phyloP scores from a whole-genome alignment of 2,888 invertebrate genomes.

The Lepas anatifera region DNA sequence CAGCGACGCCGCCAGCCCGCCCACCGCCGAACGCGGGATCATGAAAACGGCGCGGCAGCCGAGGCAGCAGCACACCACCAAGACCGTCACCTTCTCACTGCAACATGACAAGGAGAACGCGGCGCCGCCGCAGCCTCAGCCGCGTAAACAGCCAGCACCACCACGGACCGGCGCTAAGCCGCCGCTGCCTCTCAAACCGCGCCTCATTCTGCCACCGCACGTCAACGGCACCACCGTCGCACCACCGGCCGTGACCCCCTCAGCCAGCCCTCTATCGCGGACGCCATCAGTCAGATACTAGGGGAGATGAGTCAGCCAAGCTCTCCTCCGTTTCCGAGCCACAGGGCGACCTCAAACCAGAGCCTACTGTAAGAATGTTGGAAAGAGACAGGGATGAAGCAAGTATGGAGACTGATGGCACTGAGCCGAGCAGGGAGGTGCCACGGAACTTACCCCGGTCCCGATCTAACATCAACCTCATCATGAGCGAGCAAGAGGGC shows the following conservation, averaged over 20 bases:
- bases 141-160: background rate
- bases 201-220: slow-evolving; percentile 11
- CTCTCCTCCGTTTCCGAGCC: too few relatives aligned
- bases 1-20: slow-evolving; percentile 2
- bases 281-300: slow-evolving; percentile 28
- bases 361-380: too few relatives aligned
- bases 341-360: too few relatives aligned
- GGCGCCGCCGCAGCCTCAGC: background rate
- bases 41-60: slow-evolving; percentile 7
- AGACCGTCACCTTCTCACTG: slow-evolving; percentile 6
- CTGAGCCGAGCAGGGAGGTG: background rate
- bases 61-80: slow-evolving; percentile 3
- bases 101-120: background rate
- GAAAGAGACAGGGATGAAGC: too few relatives aligned
- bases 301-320: too few relatives aligned
- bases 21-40: slow-evolving; percentile 7
- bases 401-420: too few relatives aligned
- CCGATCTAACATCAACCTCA: slow-evolving; percentile 22
- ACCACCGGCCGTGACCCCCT: too few relatives aligned
- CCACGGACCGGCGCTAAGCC: too few relatives aligned
- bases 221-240: slow-evolving; percentile 23
- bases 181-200: slow-evolving; percentile 4
- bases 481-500: slow-evolving; percentile 47
- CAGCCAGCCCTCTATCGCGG: slow-evolving; percentile 22
- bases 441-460: slow-evolving; percentile 39